These are phyloP conservation scores for Spilogale gracilis DNA, from an alignment of 2,113 vertebrate species.

Conservation along the genomic window DNA sequence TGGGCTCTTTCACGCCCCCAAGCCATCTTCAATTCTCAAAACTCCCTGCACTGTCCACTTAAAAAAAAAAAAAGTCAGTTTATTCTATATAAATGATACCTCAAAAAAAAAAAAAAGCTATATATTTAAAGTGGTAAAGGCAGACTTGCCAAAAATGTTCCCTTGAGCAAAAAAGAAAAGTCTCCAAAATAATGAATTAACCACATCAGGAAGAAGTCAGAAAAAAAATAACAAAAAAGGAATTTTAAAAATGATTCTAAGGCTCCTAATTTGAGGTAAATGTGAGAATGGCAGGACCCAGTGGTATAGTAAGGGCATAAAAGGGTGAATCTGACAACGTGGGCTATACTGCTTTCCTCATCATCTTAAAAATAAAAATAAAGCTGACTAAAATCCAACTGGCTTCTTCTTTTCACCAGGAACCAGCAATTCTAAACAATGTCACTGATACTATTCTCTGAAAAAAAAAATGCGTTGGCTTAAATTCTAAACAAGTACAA, in stretches of 20 bases:
- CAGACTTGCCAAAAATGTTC: not conserved
- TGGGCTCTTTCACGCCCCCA: not conserved
- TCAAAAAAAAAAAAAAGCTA: not conserved
- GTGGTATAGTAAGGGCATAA: fast-evolving
- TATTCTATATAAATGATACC: not conserved
- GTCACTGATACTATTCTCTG: not conserved
- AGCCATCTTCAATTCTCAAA: not conserved
- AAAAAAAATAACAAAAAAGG: not conserved
- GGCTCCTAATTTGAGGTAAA: not conserved
- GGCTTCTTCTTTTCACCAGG: not conserved
- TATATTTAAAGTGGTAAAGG: not conserved
- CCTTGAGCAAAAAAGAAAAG: not conserved
- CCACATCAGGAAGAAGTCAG: not conserved
- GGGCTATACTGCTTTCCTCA: not conserved
- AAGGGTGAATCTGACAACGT: not conserved
- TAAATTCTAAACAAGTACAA: not conserved
- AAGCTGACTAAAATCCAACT: not conserved
- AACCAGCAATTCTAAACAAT: conserved; percentile 20
- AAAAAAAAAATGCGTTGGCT: conserved; percentile 32
- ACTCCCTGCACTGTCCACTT: not conserved
- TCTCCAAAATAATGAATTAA: conserved; percentile 7
- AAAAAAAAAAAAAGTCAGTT: not conserved
- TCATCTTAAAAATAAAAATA: not conserved
- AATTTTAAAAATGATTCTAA: not conserved
- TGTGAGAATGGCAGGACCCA: too few species aligned